phyloP scores from a whole-genome alignment of 2,113 vertebrate species.

The Labeo rohita region DNA sequence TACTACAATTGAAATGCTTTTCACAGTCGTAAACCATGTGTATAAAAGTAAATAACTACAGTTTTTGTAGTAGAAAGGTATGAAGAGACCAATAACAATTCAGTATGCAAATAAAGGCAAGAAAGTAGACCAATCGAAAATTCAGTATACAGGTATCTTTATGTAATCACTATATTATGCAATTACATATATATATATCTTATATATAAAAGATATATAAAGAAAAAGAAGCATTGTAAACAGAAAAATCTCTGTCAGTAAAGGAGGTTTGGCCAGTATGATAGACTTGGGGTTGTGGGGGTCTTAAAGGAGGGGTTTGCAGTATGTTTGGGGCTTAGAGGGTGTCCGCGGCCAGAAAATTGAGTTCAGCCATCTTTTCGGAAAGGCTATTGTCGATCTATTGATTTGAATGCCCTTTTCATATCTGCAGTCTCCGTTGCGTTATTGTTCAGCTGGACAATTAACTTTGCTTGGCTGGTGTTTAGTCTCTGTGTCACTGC shows the following conservation, averaged over 20 bases:
- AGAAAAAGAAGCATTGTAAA: not conserved
- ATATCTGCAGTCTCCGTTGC: constrained; percentile 85
- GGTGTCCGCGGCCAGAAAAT: constrained; percentile 91
- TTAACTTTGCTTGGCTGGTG: constrained; percentile 89
- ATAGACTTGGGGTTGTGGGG: constrained; percentile 3
- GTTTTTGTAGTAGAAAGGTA: not conserved
- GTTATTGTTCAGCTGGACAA: constrained; percentile 90
- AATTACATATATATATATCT: too few species aligned
- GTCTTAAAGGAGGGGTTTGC: constrained; percentile 8
- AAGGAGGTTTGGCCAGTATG: not conserved
- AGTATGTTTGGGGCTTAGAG: constrained; percentile 45
- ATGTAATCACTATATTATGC: not conserved
- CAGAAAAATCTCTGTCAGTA: not conserved
- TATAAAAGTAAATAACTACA: not conserved
- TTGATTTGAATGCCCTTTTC: constrained; percentile 98
- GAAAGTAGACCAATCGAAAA: not conserved
- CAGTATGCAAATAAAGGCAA: not conserved
- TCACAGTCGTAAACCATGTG: not conserved
- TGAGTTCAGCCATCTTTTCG: constrained; percentile 90
- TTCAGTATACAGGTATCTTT: not conserved
- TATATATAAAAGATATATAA: too few species aligned
- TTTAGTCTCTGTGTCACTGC: constrained; percentile 71
- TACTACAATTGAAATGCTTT: not conserved
- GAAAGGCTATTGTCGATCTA: constrained; percentile 90
- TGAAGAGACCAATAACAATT: not conserved